Base-by-base conservation (phyloP, 2,888 invertebrate genomes). In the Ormyrus rosae region DNA sequence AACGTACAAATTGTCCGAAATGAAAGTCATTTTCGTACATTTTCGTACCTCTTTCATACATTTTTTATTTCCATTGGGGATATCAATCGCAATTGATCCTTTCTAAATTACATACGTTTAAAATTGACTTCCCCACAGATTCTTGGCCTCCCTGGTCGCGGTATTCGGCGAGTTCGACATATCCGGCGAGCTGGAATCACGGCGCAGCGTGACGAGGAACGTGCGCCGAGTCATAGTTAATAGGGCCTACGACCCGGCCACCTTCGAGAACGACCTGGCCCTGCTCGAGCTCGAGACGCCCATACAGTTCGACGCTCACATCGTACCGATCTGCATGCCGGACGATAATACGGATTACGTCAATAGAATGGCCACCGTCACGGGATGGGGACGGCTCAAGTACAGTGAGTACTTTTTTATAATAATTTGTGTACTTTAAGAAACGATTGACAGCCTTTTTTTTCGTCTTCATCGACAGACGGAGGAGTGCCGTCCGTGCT, bases 111-210 rank as follows among this genome's bases (percentile, higher is more conserved):
- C 11, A 46, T 5, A 5, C 19, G 19, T 19, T 19, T 19, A 19
- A 19, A 19, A 63, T 5, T 63, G n/a, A 5, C 0, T 6, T 56
- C 3, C 10, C 87, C 87, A 0, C 91, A 95, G 96, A 60, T 97
- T 98, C 91, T 92, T 98, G 78, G 97, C 97, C 0, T 96, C 97
- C 0, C 91, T 98, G 81, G 96, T 98, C 10, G 97, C 97, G 0
- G 97, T 98, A 4, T 95, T 98, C 87, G 98, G 98, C 0, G 97
- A 98, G 89, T 96, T 95, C 88, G 97, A 98, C 89, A 95, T 98
- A 84, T 96, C 96, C 0, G 96, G 96, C 0, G 96, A 96, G 87
- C 91, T 95, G 84, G 97, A 97, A 86, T 93, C 94, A 0, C 94
- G 94, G 85, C 93, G 95, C 67, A 95, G 97, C 0, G 92, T 96